phyloP scores from a whole-genome alignment of 2,797 vertebrate genomes.

The Myotis daubentonii region DNA sequence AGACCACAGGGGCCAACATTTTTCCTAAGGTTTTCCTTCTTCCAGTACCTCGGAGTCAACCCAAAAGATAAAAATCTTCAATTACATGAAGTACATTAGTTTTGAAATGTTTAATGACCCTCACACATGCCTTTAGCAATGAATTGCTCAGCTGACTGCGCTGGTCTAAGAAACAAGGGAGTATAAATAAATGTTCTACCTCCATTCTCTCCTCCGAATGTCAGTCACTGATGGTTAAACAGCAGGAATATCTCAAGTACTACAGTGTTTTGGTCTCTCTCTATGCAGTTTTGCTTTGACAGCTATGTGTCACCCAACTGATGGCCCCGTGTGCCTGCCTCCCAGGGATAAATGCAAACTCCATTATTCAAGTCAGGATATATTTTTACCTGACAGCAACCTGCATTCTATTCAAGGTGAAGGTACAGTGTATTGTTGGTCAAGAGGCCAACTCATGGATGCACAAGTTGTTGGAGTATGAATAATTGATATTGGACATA shows the following conservation, averaged over 20 bases:
- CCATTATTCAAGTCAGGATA: not conserved
- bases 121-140: not conserved
- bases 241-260: not conserved
- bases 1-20: not conserved
- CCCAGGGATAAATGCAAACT: not conserved
- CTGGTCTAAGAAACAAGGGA: not conserved
- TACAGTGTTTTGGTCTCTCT: not conserved
- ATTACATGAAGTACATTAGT: not conserved
- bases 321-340: not conserved
- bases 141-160: not conserved
- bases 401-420: not conserved
- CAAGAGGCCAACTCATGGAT: not conserved
- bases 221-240: not conserved
- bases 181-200: not conserved
- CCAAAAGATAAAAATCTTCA: not conserved
- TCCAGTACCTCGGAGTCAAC: not conserved
- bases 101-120: not conserved
- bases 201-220: not conserved
- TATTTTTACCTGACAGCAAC: conserved; percentile 44
- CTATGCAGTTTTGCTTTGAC: not conserved
- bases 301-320: not conserved
- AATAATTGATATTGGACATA: conserved; percentile 53
- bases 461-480: not conserved
- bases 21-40: not conserved
- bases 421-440: not conserved